Conservation (phyloP, 2,113 vertebrate species). For the Lates calcarifer region DNA sequence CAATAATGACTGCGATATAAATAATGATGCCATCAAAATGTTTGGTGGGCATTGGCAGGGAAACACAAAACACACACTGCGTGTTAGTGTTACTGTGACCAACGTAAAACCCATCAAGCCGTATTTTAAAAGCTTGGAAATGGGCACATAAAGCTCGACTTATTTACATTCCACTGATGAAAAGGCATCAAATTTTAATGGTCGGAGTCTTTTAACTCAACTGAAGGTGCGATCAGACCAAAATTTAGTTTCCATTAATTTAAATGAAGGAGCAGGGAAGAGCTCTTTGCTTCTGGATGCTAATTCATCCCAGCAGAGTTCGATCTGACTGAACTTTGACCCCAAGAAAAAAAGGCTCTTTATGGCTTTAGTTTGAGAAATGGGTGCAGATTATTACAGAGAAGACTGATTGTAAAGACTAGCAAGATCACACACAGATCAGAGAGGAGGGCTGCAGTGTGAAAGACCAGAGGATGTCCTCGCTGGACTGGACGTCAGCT, state of each 20-base stretch:
- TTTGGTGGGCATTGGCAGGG: slow-evolving; percentile 53
- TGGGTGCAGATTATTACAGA: not conserved
- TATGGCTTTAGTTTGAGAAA: not conserved
- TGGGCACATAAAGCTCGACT: not conserved
- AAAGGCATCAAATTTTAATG: not conserved
- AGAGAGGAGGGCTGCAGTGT: slow-evolving; percentile 11
- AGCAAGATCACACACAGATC: not conserved
- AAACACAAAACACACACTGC: slow-evolving; percentile 22
- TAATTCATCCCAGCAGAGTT: not conserved
- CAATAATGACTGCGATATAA: slow-evolving; percentile 66
- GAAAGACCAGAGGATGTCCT: slow-evolving; percentile 1
- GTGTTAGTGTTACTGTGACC: not conserved
- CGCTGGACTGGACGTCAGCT: not conserved
- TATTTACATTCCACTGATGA: not conserved
- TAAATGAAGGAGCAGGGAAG: not conserved
- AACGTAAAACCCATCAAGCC: slow-evolving; percentile 18
- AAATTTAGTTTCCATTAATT: not conserved
- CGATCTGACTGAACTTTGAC: not conserved
- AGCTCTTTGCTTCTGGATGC: not conserved
- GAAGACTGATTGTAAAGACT: slow-evolving; percentile 14
- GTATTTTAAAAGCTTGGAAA: slow-evolving; percentile 6
- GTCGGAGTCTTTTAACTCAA: not conserved
- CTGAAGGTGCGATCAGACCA: not conserved
- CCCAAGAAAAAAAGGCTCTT: not conserved
- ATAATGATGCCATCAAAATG: slow-evolving; percentile 62